Base-by-base conservation (phyloP, 2,797 vertebrate species). In the Siniperca undulata region DNA sequence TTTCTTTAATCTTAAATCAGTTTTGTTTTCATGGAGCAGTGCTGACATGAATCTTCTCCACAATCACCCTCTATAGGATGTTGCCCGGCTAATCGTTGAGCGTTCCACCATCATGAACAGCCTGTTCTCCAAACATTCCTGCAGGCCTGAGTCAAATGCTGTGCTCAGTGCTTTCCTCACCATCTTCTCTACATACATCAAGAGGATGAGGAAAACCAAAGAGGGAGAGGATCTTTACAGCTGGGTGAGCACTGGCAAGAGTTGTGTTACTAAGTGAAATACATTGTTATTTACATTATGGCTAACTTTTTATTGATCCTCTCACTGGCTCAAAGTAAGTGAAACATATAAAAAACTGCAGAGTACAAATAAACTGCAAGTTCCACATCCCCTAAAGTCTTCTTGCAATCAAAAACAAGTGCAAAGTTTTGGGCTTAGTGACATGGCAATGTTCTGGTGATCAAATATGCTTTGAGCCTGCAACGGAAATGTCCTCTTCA, bases 21-120 rank as follows among this genome's bases (percentile, higher is more conserved):
- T 59, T 86, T 80, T 55, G 12, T 50, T 53, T 20, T 55, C 8
- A 3, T 7, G 8, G 13, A 69, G 59, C 30, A 19, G 59, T 14
- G 1, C 68, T 89, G 68, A 86, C 64, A 60, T 19, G 0, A 61
- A 44, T 65, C 17, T 55, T 2, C 7, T 44, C 0, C 17, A 50
- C 12, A 2, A 34, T 55, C 22, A 3, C 46, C 69, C 67, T 50
- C 52, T 76, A 2, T 5, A 99, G 99, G 98, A 99, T 1, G 96
- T 99, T 1, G 98, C 98, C 38, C 94, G 98, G 2, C 96, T 99
- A 20, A 98, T 99, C 0, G 98, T 99, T 22, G 98, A 99, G 67
- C 98, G 99, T 24, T 99, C 98, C 74, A 99, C 98, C 92, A 98
- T 99, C 94, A 99, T 99, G 99, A 97, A 97, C 82, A 98, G 96